These are phyloP conservation scores for Tigriopus japonicus DNA, from an alignment of 1,140 invertebrate species.

Conservation along the genomic window DNA sequence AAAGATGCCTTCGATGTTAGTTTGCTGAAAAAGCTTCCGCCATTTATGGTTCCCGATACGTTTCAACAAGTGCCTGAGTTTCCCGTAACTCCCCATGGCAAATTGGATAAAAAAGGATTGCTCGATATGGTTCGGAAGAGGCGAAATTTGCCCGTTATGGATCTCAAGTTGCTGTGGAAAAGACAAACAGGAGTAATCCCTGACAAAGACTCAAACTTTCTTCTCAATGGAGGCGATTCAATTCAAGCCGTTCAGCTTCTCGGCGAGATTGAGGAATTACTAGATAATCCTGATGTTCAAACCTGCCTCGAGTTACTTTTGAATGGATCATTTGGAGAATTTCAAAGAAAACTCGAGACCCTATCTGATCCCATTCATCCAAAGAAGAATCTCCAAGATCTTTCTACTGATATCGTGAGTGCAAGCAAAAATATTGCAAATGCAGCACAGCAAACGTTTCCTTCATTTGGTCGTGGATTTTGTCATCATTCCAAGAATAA, in stretches of 20 bases:
- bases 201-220: neutral
- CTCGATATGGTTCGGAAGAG: neutral
- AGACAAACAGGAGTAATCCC: neutral
- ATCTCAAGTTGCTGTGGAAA: neutral
- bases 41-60: neutral
- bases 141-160: neutral
- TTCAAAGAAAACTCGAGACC: neutral
- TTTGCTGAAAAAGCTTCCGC: neutral
- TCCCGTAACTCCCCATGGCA: neutral
- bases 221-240: conserved; percentile 2
- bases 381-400: neutral
- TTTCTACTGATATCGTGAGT: neutral
- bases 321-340: neutral
- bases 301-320: neutral
- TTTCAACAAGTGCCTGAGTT: neutral
- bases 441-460: no score
- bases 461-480: neutral
- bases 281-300: neutral
- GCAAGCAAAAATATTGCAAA: no score
- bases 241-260: neutral
- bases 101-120: neutral
- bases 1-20: neutral
- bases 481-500: neutral
- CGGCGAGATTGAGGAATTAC: neutral
- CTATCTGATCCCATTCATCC: neutral